These are phyloP conservation scores for Otus scops DNA, from an alignment of 2,797 vertebrate species.

Conservation along the genomic window DNA sequence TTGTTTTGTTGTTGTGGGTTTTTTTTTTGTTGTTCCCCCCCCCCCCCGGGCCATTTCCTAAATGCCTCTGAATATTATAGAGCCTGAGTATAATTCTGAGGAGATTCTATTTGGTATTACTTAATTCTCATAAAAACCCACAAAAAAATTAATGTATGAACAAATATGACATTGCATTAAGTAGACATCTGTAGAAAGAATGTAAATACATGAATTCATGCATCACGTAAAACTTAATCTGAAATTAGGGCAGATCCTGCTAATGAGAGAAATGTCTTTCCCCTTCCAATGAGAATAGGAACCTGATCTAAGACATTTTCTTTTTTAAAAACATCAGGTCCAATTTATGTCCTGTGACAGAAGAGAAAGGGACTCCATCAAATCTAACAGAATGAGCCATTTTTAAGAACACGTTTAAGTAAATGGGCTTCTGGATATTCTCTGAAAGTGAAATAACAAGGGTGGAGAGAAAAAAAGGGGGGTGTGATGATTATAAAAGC, in stretches of 20 bases:
- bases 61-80: not conserved
- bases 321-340: not conserved
- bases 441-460: conserved; percentile 30
- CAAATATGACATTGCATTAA: not conserved
- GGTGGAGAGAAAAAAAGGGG: not conserved
- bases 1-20: not conserved
- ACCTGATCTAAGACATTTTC: not conserved
- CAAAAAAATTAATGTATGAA: not conserved
- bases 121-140: not conserved
- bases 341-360: conserved; percentile 19
- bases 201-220: not conserved
- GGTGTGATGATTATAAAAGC: conserved; percentile 11
- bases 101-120: not conserved
- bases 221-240: not conserved
- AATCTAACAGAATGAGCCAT: not conserved
- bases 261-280: conserved; percentile 6
- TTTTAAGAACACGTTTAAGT: conserved; percentile 30
- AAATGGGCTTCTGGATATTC: conserved; percentile 14
- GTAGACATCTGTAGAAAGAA: not conserved
- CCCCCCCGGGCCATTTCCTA: not conserved
- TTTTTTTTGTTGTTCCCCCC: not conserved
- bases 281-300: not conserved
- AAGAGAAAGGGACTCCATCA: conserved; percentile 20
- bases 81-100: not conserved
- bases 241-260: not conserved